These are phyloP conservation scores for Eidolon dupreanum DNA, from an alignment of 2,797 vertebrate genomes.

Conservation along the genomic window DNA sequence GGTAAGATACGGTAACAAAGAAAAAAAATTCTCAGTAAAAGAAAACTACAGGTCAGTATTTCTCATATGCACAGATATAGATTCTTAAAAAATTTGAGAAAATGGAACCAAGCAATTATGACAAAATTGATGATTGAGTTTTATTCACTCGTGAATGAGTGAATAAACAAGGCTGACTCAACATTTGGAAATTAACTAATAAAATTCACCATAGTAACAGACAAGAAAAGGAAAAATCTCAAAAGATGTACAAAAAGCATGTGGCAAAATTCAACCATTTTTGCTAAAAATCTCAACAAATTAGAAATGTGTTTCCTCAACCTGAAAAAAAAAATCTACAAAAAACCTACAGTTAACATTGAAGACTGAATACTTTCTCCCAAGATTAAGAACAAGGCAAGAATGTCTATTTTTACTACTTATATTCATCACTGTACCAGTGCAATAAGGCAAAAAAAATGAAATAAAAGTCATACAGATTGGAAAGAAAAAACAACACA, in stretches of 20 bases:
- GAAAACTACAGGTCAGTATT: neutral
- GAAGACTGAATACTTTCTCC: neutral
- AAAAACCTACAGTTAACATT: neutral
- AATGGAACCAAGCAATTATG: neutral
- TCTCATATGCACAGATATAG: neutral
- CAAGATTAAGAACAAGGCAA: neutral
- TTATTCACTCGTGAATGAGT: neutral
- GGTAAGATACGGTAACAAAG: neutral
- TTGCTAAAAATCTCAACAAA: constrained; percentile 14
- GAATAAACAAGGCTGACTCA: neutral
- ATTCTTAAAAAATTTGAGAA: neutral
- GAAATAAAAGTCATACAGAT: neutral
- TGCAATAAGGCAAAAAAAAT: neutral
- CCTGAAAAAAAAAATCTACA: neutral
- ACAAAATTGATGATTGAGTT: neutral
- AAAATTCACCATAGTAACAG: neutral
- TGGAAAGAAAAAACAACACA: neutral
- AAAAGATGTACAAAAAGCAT: neutral
- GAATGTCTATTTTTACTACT: neutral
- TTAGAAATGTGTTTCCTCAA: neutral
- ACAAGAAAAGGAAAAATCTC: neutral
- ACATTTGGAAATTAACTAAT: neutral
- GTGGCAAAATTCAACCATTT: constrained; percentile 10
- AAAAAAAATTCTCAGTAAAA: neutral
- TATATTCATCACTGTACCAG: neutral